Percentiles rank a stretch among this genome's conserved stretches.
Conservation (phyloP, 2,797 vertebrate species). For the Enteromius mattozi region DNA sequence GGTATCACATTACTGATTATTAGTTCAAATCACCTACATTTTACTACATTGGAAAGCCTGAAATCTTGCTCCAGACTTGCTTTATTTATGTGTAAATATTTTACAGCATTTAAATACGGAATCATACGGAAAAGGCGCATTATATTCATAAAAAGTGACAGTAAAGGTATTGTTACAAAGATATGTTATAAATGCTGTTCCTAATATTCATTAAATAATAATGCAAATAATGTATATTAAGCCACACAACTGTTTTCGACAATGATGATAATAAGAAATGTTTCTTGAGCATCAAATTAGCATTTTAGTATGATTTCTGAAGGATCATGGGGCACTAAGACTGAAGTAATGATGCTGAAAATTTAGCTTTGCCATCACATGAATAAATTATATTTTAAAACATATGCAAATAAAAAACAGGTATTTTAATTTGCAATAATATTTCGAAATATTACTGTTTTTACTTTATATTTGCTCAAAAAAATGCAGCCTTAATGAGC, state of each 20-base stretch:
- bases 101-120: background rate
- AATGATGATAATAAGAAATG: background rate
- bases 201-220: background rate
- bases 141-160: background rate
- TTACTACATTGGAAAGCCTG: background rate
- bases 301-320: background rate
- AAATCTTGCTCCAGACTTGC: background rate
- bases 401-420: background rate
- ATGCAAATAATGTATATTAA: background rate
- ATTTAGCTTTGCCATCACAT: no score
- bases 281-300: background rate
- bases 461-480: background rate
- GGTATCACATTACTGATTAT: conserved; percentile 17
- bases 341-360: background rate
- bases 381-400: no score
- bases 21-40: conserved; percentile 1
- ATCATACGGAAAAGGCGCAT: no score
- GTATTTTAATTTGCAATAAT: background rate
- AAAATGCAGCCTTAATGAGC: background rate
- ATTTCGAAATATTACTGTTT: background rate
- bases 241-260: background rate
- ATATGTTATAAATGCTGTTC: background rate
- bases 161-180: background rate
- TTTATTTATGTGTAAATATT: background rate
- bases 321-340: no score